phyloP scores from a whole-genome alignment of 2,113 vertebrate species.

The Hymenochirus boettgeri region DNA sequence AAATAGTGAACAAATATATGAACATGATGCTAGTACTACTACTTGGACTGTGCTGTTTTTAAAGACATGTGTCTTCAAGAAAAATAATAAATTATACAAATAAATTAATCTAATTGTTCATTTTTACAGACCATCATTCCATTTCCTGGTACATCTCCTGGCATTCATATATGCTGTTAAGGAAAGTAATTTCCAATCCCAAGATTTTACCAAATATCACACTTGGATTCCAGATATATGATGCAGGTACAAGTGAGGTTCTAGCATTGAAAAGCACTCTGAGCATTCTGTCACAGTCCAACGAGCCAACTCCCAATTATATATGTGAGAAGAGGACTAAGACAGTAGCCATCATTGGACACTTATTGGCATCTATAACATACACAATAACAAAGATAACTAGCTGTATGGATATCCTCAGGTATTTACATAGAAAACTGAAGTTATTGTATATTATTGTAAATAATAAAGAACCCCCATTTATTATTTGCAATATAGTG shows the following conservation, averaged over 20 bases:
- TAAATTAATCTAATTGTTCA: no score
- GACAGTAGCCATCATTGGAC: constrained; percentile 13
- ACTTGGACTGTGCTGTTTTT: no score
- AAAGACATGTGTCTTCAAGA: no score
- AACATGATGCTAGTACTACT: no score
- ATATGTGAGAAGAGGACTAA: constrained; percentile 11
- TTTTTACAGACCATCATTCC: constrained; percentile 12
- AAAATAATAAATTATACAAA: no score
- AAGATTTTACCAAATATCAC: constrained; percentile 20
- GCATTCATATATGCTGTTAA: constrained; percentile 21
- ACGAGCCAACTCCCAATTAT: background rate
- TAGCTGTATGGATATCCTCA: constrained; percentile 21
- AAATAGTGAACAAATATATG: no score
- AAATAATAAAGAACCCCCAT: no score
- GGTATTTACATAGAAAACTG: no score
- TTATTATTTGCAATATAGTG: no score
- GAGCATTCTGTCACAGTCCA: constrained; percentile 3
- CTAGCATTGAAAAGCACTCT: constrained; percentile 15
- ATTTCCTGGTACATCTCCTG: constrained; percentile 1
- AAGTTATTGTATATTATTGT: no score
- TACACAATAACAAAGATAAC: background rate
- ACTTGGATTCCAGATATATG: constrained; percentile 27
- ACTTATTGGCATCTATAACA: constrained; percentile 17
- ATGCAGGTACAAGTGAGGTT: constrained; percentile 12
- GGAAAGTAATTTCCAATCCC: constrained; percentile 16